Evolutionary conservation across 2,888 invertebrate genomes (phyloP).

Genomic region (Trachelus stipa): DNA sequence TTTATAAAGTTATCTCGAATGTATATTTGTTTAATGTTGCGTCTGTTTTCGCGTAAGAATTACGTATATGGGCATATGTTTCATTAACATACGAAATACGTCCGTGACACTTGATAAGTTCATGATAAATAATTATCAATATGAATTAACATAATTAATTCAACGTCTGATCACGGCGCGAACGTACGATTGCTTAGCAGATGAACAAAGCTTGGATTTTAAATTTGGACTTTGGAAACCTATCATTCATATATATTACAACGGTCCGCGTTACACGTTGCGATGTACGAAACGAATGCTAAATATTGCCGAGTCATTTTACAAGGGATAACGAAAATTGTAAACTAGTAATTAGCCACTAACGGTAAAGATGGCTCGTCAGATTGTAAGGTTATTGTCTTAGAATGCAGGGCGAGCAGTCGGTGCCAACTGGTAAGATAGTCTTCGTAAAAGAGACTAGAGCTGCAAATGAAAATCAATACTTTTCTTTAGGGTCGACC

Average conservation of each 20-base stretch:
- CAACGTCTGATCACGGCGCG: neutral
- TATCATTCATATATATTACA: neutral
- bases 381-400: slow-evolving; percentile 37
- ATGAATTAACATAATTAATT: neutral
- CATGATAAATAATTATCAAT: neutral
- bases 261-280: neutral
- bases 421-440: slow-evolving; percentile 40
- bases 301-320: neutral
- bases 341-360: neutral
- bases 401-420: slow-evolving; percentile 42
- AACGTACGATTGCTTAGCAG: neutral
- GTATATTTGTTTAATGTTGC: neutral
- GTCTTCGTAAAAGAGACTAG: slow-evolving; percentile 6
- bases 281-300: neutral
- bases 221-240: no score
- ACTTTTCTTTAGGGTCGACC: slow-evolving; percentile 50
- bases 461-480: slow-evolving; percentile 56
- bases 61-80: neutral
- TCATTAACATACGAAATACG: neutral
- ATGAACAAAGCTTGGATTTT: neutral
- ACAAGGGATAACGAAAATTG: neutral
- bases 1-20: neutral
- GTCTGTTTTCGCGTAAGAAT: neutral
- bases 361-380: neutral
- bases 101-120: neutral